Base-by-base conservation (phyloP, 1,140 invertebrate genomes). In the Drosophila pruinosa region DNA sequence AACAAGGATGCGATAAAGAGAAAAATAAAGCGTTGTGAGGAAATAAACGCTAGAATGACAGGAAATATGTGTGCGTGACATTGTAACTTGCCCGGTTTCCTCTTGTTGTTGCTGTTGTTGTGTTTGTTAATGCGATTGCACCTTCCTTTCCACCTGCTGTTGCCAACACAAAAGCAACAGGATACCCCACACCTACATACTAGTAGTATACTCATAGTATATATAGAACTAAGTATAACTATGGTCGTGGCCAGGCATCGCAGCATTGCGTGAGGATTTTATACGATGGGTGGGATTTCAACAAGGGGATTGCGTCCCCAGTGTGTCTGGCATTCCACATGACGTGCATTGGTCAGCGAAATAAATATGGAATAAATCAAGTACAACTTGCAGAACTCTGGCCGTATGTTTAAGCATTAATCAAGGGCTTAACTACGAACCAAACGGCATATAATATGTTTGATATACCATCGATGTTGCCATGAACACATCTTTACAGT, bases 21-120 rank as follows among this genome's bases (percentile, higher is more conserved):
- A 38, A 75, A 69, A 53, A 43, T 69, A 63, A 71, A 64, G 54
- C 62, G 72, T 73, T 73, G 80, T 85, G 80, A 86, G 82, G 82
- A 88, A 86, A 81, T 86, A 86, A 86, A 82, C 78, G 77, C 81
- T 77, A 72, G 78, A 86, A 77, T 88, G 82, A 86, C 82, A 88
- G 82, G 82, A 86, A 86, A 82, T 86, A 88, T 82, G 82, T 88
- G 78, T 86, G 81, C 81, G 81, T 86, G 81, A 86, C 81, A 86
- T 86, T 86, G 81, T 85, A 77, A 81, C 77, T 86, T 70, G 57
- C 36, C 71, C 14, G 56, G 26, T 2, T 28, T 65, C 28, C 34
- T 59, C 34, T 22, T 36, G 15, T 8, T 36, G 28, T 21, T 34
- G 26, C 17, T 57, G 19, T 38, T 63, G 10, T 43, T n/a, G 12